phyloP scores from a whole-genome alignment of 2,888 invertebrate genomes.

The Cerastis leucographa region DNA sequence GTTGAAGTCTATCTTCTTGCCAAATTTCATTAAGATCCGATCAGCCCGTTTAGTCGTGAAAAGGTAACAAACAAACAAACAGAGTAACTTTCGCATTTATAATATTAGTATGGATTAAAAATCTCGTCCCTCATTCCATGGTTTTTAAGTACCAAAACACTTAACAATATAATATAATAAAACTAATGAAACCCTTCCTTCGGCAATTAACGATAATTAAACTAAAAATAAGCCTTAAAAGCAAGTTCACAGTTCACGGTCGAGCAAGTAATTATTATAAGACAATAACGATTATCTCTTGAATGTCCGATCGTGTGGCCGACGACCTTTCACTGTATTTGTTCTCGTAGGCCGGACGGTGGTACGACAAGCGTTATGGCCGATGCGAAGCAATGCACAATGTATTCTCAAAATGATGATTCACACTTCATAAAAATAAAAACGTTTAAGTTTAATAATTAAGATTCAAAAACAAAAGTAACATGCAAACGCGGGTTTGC shows the following conservation, averaged over 20 bases:
- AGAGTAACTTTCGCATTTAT: too few species aligned
- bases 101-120: too few species aligned
- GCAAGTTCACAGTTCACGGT: slow-evolving; percentile 78
- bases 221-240: slow-evolving; percentile 63
- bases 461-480: too few species aligned
- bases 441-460: too few species aligned
- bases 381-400: not conserved
- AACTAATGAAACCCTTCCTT: not conserved
- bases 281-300: slow-evolving; percentile 72
- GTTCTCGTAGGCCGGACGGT: slow-evolving; percentile 19
- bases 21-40: too few species aligned
- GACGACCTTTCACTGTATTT: slow-evolving; percentile 68
- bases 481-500: too few species aligned
- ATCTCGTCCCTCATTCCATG: not conserved
- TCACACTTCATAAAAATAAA: not conserved
- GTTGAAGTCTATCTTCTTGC: too few species aligned
- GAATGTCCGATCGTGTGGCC: slow-evolving; percentile 65
- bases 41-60: too few species aligned
- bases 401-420: not conserved
- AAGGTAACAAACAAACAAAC: too few species aligned
- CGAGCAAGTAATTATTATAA: slow-evolving; percentile 75
- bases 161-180: not conserved
- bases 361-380: not conserved
- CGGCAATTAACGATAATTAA: slow-evolving; percentile 28
- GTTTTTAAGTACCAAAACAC: not conserved